Percentiles rank a stretch among this genome's conserved stretches.
phyloP scores from a whole-genome alignment of 2,888 invertebrate genomes.

The Agapostemon virescens region DNA sequence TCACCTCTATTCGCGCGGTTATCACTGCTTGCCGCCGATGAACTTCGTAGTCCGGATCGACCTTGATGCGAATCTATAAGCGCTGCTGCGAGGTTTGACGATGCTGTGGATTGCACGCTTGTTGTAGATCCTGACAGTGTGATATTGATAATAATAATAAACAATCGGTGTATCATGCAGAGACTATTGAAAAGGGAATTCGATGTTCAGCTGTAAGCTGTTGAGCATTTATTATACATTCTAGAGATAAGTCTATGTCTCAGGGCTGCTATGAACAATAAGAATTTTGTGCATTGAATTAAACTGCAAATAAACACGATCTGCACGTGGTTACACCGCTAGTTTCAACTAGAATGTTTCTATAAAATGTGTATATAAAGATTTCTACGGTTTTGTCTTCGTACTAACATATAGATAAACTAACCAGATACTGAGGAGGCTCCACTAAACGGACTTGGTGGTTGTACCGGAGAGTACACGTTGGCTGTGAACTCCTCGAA shows the following conservation, averaged over 20 bases:
- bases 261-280: constrained; percentile 9
- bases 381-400: not conserved
- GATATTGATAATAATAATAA: constrained; percentile 55
- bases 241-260: constrained; percentile 18
- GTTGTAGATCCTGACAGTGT: constrained; percentile 76
- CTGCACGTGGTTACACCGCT: constrained; percentile 15
- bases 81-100: constrained; percentile 83
- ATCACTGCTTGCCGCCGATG: constrained; percentile 76
- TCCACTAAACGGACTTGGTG: constrained; percentile 81
- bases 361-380: not conserved
- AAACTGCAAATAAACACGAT: constrained; percentile 37
- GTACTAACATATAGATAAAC: constrained; percentile 38
- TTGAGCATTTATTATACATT: constrained; percentile 22
- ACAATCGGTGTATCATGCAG: constrained; percentile 41
- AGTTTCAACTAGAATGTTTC: constrained; percentile 21
- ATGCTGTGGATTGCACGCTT: constrained; percentile 80
- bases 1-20: constrained; percentile 79
- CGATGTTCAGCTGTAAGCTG: constrained; percentile 13
- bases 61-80: constrained; percentile 82
- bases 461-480: constrained; percentile 86
- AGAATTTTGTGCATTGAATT: constrained; percentile 20
- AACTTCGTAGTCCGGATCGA: constrained; percentile 77
- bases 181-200: constrained; percentile 22
- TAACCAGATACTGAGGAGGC: constrained; percentile 78
- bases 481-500: constrained; percentile 93